phyloP scores from a whole-genome alignment of 2,797 vertebrate genomes.

The Anguilla pacifica region DNA sequence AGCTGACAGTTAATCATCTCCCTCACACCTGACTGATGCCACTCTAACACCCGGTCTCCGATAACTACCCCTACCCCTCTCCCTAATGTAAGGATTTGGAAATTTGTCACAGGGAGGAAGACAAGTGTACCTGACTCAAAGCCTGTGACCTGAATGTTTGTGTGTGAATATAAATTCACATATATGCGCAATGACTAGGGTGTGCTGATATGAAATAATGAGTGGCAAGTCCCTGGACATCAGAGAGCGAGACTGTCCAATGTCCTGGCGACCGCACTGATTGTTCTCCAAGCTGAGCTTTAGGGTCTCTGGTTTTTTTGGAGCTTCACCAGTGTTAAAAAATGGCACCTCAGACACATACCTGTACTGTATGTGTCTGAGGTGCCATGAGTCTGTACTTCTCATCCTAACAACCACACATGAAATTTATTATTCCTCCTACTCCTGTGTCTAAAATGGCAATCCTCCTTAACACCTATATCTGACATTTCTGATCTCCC shows the following conservation, averaged over 20 bases:
- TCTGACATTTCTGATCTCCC: neutral
- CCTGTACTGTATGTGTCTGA: too few species aligned
- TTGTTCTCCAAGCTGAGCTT: neutral
- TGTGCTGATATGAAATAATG: slow-evolving; percentile 11
- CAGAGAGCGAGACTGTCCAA: neutral
- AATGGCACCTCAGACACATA: neutral
- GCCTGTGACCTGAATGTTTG: neutral
- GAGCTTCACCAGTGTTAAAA: neutral
- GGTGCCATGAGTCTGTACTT: neutral
- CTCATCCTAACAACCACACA: neutral
- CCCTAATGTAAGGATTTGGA: neutral
- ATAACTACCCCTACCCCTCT: neutral
- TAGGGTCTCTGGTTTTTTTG: neutral
- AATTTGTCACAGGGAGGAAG: neutral
- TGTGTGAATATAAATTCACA: too few species aligned
- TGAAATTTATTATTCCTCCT: neutral
- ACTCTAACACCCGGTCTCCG: neutral
- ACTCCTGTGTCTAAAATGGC: neutral
- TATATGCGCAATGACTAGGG: neutral
- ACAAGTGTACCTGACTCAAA: neutral
- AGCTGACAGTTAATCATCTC: neutral
- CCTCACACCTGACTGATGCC: neutral
- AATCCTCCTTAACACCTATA: neutral
- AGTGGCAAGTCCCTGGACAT: neutral
- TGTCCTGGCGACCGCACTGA: neutral